Base-by-base conservation (phyloP, 2,797 vertebrate genomes). In the Lates japonicus region DNA sequence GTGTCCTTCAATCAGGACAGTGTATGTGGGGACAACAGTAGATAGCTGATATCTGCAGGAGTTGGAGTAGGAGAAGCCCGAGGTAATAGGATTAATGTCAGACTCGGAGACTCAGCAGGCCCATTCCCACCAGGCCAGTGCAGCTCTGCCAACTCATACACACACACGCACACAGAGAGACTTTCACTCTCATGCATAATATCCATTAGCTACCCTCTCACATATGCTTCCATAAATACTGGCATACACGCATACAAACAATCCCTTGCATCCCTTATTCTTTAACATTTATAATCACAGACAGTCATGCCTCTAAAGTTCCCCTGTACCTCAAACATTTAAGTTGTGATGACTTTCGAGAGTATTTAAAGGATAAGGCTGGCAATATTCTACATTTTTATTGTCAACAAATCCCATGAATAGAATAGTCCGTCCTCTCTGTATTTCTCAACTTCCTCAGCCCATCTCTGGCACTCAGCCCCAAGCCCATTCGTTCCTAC, bases 51-150 rank as follows among this genome's bases (percentile, higher is more conserved):
- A 62, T 82, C 37, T 75, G 70, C 57, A 64, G 46, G 55, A 74
- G 82, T 60, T 76, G 68, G 52, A 55, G 70, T 44, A 46, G 61
- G 48, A 70, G 64, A 73, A 76, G 55, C 58, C 66, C 48, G 68
- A 59, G 65, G 73, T 78, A 88, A 90, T 46, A 60, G 84, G 82
- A 81, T 87, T 84, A 86, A 60, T 81, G 85, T 88, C 65, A 48
- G 70, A 71, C 42, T 68, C 10, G 1, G 68, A 79, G 82, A 61
- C 79, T 81, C 33, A 55, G 48, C 41, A 46, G 46, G 57, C 66
- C 31, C 46, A 35, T 78, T 79, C 83, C 74, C 71, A 87, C 54
- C 49, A 74, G 48, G 35, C 70, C 63, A 59, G 42, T 52, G 35
- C 54, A 75, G 19, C 63, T 79, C 37, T 76, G 75, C 82, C 79